Evolutionary conservation across 2,797 vertebrate species (phyloP).

Genomic region (Micropoecilia bifurca): DNA sequence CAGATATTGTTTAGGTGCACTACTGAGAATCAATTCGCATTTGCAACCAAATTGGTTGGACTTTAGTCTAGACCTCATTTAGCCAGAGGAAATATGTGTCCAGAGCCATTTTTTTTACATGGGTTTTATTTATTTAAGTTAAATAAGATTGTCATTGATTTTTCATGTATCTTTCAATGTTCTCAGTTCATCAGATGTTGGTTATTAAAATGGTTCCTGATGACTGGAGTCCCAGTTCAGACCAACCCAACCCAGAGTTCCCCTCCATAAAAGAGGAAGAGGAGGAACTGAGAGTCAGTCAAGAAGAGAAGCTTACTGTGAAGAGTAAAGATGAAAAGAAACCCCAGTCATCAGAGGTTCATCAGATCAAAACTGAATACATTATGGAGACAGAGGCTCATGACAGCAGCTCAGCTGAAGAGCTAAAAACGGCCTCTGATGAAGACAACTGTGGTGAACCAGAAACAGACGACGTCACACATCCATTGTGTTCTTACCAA

Average conservation of each 20-base stretch:
- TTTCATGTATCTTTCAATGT: not conserved
- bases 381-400: not conserved
- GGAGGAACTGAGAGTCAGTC: not conserved
- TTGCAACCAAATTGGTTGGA: not conserved
- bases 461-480: not conserved
- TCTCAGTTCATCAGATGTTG: constrained; percentile 1
- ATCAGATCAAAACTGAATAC: not conserved
- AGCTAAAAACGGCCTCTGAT: not conserved
- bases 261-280: constrained; percentile 2
- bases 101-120: not conserved
- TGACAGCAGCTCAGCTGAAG: not conserved
- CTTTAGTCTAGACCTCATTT: not conserved
- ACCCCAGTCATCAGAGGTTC: not conserved
- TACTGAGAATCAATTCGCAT: not conserved
- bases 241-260: not conserved
- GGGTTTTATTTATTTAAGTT: not conserved
- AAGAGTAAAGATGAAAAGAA: not conserved
- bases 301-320: not conserved
- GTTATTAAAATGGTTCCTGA: not conserved
- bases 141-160: not conserved
- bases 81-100: not conserved
- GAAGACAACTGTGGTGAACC: not conserved
- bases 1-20: not conserved
- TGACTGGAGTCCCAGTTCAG: constrained; percentile 2
- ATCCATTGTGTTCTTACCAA: not conserved